Evolutionary conservation across 2,797 vertebrate genomes (phyloP).

Genomic region (Sebastes cheni): DNA sequence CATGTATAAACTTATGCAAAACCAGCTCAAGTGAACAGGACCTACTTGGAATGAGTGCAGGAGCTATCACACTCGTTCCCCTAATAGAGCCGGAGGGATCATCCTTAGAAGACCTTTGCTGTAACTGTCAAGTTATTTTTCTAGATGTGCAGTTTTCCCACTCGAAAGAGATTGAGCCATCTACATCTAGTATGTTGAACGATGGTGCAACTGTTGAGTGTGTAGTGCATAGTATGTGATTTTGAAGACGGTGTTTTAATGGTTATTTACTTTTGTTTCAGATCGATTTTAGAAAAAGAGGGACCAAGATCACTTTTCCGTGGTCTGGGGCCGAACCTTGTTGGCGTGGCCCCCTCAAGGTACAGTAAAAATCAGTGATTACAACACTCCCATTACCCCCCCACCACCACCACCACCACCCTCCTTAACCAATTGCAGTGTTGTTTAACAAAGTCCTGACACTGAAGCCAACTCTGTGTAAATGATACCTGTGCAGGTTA

Average conservation of each 20-base stretch:
- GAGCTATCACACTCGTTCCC: not conserved
- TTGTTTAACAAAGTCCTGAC: not conserved
- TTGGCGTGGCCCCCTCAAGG: constrained; percentile 98
- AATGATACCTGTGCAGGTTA: not conserved
- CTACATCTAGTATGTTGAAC: no score
- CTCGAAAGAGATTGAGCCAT: no score
- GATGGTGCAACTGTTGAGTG: no score
- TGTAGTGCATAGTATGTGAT: no score
- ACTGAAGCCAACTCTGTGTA: not conserved
- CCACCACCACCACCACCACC: no score
- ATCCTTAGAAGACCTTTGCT: not conserved
- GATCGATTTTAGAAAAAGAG: constrained; percentile 98
- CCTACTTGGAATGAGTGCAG: not conserved
- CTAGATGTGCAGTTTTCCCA: no score
- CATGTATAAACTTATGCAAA: not conserved
- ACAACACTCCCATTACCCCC: not conserved
- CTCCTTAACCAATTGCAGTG: not conserved
- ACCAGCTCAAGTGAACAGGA: constrained; percentile 1
- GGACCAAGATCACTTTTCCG: constrained; percentile 97
- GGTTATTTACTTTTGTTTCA: constrained; percentile 70
- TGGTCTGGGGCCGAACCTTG: constrained; percentile 95
- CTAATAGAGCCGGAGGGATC: not conserved
- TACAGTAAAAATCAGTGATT: constrained; percentile 67
- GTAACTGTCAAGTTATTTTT: not conserved
- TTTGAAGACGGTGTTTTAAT: not conserved